Conservation (phyloP, 2,797 vertebrate species). For the Danio albolineatus region DNA sequence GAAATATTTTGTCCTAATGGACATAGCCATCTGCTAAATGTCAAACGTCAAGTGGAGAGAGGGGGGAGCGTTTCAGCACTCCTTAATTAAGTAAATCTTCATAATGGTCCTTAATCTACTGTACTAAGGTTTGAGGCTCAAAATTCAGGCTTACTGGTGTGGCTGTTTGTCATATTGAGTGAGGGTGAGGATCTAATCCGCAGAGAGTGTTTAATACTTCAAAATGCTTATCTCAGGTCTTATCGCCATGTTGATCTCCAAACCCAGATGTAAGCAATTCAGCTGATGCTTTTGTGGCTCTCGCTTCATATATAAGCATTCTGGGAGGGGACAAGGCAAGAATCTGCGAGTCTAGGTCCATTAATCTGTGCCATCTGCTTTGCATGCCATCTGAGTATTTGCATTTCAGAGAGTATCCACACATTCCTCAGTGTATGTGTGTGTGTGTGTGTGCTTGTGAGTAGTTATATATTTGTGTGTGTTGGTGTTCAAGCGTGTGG, state of each 20-base stretch:
- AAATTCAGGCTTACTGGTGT: constrained; percentile 8
- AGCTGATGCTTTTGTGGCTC: background rate
- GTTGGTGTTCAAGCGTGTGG: constrained; percentile 1
- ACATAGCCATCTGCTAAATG: constrained; percentile 25
- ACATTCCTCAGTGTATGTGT: background rate
- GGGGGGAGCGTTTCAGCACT: background rate
- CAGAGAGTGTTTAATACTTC: constrained; percentile 24
- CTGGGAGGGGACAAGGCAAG: constrained; percentile 22
- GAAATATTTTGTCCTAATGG: constrained; percentile 23
- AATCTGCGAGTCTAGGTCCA: constrained; percentile 33
- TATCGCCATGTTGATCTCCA: constrained; percentile 36
- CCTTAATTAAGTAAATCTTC: constrained; percentile 28
- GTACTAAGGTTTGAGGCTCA: background rate
- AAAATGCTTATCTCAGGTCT: constrained; percentile 47
- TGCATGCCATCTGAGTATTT: constrained; percentile 47
- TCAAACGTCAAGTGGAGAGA: constrained; percentile 8
- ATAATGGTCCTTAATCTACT: constrained; percentile 34
- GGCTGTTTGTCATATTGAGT: constrained; percentile 36
- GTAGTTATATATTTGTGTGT: background rate
- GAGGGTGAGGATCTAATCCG: constrained; percentile 32
- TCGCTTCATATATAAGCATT: constrained; percentile 37
- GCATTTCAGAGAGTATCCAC: constrained; percentile 44
- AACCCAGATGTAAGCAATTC: constrained; percentile 47
- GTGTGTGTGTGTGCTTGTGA: background rate
- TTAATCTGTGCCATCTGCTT: constrained; percentile 49